phyloP scores from a whole-genome alignment of 1,140 invertebrate genomes.

The Leucophenga varia region DNA sequence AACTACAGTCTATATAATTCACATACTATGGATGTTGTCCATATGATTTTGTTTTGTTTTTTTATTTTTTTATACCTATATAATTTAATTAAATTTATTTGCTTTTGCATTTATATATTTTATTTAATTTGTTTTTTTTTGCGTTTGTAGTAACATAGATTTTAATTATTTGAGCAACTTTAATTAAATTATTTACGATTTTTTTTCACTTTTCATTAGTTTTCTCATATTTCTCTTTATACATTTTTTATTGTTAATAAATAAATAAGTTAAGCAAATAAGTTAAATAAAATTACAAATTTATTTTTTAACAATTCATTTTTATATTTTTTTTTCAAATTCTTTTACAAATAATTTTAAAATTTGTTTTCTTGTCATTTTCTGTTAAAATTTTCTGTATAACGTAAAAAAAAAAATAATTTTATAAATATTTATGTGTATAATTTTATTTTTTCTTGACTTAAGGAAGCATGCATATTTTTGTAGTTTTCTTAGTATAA shows the following conservation, averaged over 20 bases:
- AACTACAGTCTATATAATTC: slow-evolving; percentile 35
- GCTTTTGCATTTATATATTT: slow-evolving; percentile 12
- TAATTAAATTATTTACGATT: slow-evolving; percentile 35
- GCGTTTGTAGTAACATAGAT: too few relatives aligned
- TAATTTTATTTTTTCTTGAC: slow-evolving; percentile 3
- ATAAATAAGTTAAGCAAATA: slow-evolving; percentile 7
- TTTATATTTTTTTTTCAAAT: background rate
- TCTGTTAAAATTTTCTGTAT: background rate
- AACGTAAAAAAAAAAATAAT: background rate
- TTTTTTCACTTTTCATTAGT: slow-evolving; percentile 2
- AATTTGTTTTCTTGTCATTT: background rate
- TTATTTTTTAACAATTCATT: background rate
- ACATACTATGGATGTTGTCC: slow-evolving; percentile 30
- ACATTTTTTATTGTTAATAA: slow-evolving; percentile 1
- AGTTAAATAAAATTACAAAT: background rate
- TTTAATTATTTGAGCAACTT: too few relatives aligned
- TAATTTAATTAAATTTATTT: slow-evolving; percentile 4
- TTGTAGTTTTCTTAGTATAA: too few relatives aligned
- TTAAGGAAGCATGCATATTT: too few relatives aligned
- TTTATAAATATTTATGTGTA: background rate
- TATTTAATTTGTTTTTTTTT: slow-evolving; percentile 13
- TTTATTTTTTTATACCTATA: background rate
- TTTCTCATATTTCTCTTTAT: slow-evolving; percentile 10
- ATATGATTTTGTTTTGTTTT: slow-evolving; percentile 7
- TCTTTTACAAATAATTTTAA: background rate